Percentiles rank a stretch among this genome's conserved stretches.
phyloP scores from a whole-genome alignment of 1,140 invertebrate species.

The Drosophila rhopaloa region DNA sequence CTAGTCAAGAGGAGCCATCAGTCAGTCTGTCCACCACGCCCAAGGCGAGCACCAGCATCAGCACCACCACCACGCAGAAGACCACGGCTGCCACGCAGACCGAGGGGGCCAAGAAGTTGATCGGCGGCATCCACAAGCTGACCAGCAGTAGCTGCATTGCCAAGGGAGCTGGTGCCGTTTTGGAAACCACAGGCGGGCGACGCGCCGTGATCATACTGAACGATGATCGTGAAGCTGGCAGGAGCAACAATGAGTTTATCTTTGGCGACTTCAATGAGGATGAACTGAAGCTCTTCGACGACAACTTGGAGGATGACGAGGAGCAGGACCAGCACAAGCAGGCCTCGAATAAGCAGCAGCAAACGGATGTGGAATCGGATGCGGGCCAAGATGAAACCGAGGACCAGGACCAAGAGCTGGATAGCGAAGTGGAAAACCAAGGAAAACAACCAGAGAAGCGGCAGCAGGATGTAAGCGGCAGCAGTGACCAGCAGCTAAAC shows the following conservation, averaged over 20 bases:
- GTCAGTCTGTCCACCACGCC: conserved; percentile 1
- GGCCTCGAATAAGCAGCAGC: conserved; percentile 36
- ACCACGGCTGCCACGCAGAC: conserved; percentile 64
- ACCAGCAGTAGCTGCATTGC: conserved; percentile 14
- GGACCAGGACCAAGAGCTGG: conserved; percentile 3
- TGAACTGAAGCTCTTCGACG: conserved; percentile 76
- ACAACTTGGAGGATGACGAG: conserved; percentile 46
- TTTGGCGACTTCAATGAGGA: conserved; percentile 84
- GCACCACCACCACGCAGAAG: conserved; percentile 26
- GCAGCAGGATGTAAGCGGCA: conserved; percentile 16
- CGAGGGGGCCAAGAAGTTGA: conserved; percentile 50
- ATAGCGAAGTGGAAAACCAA: not conserved
- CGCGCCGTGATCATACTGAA: conserved; percentile 88
- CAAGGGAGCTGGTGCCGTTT: conserved; percentile 18
- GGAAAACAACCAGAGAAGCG: not conserved
- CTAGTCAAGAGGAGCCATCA: conserved; percentile 48
- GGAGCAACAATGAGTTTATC: conserved; percentile 75
- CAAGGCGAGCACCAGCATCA: conserved; percentile 13
- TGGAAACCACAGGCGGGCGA: conserved; percentile 50
- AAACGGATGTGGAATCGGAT: conserved; percentile 12
- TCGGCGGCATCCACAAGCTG: conserved; percentile 13
- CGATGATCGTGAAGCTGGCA: conserved; percentile 82
- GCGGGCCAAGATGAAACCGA: conserved; percentile 3
- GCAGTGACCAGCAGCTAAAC: conserved; percentile 46
- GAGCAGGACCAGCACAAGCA: not conserved